Evolutionary conservation across 2,888 invertebrate species (phyloP).

Genomic region (Chromoteleia sp.): DNA sequence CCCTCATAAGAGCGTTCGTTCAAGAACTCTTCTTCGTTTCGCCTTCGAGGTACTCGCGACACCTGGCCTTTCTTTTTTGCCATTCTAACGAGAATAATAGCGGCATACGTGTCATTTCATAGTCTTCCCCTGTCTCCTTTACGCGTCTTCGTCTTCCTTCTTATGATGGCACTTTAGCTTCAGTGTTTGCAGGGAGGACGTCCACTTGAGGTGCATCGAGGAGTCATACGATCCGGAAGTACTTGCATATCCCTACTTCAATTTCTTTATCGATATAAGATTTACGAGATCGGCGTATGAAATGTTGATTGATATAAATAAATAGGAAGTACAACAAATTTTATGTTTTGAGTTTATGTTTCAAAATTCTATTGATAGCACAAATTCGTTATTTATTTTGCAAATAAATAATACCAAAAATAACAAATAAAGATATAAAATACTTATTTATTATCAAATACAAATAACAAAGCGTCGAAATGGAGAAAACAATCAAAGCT

Average conservation of each 20-base stretch:
- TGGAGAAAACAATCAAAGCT: too few species aligned
- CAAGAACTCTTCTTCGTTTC: constrained; percentile 48
- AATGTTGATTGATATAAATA: constrained; percentile 9
- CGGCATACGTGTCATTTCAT: constrained; percentile 70
- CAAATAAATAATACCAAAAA: too few species aligned
- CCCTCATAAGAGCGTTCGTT: constrained; percentile 44
- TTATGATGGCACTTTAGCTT: constrained; percentile 65
- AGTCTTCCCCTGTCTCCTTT: constrained; percentile 62
- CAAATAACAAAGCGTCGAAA: too few species aligned
- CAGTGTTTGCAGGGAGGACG: constrained; percentile 65
- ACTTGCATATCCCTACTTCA: constrained; percentile 64
- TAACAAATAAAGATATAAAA: too few species aligned
- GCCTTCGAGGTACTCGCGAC: constrained; percentile 58
- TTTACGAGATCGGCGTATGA: constrained; percentile 9
- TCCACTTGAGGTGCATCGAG: constrained; percentile 64
- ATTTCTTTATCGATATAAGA: constrained; percentile 51
- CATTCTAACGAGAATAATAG: constrained; percentile 64
- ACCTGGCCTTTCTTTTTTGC: constrained; percentile 66
- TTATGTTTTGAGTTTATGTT: too few species aligned
- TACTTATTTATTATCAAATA: too few species aligned
- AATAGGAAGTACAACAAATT: constrained; percentile 10
- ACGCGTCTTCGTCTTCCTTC: constrained; percentile 57
- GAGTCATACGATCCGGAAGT: constrained; percentile 66
- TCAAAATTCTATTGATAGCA: too few species aligned
- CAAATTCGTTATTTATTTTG: too few species aligned